Percentiles rank a stretch among this genome's conserved stretches.
Conservation (phyloP, 2,113 vertebrate species). For the Anthoscopus minutus region DNA sequence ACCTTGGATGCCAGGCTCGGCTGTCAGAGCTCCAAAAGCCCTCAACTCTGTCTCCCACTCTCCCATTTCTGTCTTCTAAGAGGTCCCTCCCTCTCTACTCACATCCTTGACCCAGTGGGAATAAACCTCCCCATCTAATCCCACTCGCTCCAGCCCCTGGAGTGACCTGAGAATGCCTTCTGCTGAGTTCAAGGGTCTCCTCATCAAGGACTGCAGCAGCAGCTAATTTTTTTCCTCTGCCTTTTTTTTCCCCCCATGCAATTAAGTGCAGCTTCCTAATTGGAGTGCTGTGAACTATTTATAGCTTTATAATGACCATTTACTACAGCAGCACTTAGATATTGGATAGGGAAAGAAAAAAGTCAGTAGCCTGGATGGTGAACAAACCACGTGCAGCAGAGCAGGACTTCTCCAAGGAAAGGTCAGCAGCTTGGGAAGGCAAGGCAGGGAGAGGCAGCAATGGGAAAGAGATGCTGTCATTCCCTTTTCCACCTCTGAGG, state of each 20-base stretch:
- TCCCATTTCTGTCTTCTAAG: background rate
- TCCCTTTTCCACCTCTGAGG: background rate
- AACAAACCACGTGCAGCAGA: background rate
- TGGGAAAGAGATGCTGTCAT: background rate
- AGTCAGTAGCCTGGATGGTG: background rate
- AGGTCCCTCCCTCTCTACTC: background rate
- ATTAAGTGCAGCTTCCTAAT: conserved; percentile 18
- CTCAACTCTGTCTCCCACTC: fast-evolving
- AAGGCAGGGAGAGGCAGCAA: background rate
- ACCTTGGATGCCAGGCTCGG: fast-evolving
- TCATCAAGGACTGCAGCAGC: background rate
- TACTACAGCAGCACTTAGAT: background rate
- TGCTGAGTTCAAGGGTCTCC: background rate
- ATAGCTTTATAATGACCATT: conserved; percentile 4
- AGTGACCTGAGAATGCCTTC: background rate
- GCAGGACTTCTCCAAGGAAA: background rate
- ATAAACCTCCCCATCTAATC: background rate
- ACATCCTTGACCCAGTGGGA: background rate
- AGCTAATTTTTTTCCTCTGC: background rate
- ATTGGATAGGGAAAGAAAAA: background rate
- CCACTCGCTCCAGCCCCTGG: background rate
- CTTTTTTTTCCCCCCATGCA: background rate
- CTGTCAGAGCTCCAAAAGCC: background rate
- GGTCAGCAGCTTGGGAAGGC: background rate
- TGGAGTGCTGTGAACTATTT: conserved; percentile 13